phyloP scores from a whole-genome alignment of 2,113 vertebrate species.

The Sclerurus mexicanus region DNA sequence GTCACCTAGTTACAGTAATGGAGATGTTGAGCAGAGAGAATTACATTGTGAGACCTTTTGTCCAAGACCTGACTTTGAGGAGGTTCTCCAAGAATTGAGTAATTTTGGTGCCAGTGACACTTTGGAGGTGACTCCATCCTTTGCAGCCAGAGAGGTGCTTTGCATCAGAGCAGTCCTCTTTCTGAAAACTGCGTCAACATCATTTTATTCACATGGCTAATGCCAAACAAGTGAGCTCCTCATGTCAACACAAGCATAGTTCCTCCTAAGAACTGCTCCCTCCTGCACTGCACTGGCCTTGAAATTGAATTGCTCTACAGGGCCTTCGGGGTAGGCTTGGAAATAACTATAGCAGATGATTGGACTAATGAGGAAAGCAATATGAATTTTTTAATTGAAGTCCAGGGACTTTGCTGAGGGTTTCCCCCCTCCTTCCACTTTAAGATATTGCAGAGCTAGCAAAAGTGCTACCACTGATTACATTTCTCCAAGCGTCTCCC shows the following conservation, averaged over 20 bases:
- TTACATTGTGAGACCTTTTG: not conserved
- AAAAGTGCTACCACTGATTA: not conserved
- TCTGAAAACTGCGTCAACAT: not conserved
- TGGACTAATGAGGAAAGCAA: conserved; percentile 33
- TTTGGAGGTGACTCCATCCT: not conserved
- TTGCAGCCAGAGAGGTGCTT: not conserved
- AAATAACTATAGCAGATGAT: conserved; percentile 4
- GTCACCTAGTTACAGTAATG: not conserved
- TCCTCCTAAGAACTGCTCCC: not conserved
- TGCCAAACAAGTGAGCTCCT: not conserved
- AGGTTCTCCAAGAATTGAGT: not conserved
- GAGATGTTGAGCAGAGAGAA: not conserved
- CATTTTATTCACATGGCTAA: not conserved
- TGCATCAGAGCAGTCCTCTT: not conserved
- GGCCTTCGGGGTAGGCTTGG: not conserved
- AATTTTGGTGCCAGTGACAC: not conserved
- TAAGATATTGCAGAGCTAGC: not conserved
- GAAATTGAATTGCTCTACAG: not conserved
- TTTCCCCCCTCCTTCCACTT: not conserved
- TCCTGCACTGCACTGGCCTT: not conserved
- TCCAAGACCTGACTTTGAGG: not conserved
- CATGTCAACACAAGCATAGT: not conserved
- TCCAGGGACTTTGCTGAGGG: not conserved
- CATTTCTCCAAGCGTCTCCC: not conserved
- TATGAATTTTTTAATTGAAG: conserved; percentile 39